phyloP scores from a whole-genome alignment of 2,888 invertebrate genomes.

The Ptychoptera albimana region DNA sequence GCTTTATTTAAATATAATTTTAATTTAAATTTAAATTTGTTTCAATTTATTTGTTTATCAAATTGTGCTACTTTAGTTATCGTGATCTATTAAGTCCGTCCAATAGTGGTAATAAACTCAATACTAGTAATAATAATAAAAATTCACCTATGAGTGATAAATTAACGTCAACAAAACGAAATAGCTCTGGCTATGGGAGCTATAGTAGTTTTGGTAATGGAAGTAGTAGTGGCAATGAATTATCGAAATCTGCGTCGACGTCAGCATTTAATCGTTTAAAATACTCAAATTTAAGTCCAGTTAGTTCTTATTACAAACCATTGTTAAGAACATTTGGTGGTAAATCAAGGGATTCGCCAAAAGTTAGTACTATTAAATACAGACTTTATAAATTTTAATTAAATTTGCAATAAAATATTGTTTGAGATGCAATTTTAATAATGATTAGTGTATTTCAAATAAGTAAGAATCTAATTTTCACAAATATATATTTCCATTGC shows the following conservation, averaged over 20 bases:
- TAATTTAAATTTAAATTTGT: too few species aligned
- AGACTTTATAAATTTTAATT: too few species aligned
- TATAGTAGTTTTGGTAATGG: constrained; percentile 16
- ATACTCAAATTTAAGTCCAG: constrained; percentile 25
- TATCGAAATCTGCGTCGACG: constrained; percentile 18
- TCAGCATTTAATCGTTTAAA: constrained; percentile 28
- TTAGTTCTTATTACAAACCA: constrained; percentile 29
- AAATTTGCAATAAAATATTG: too few species aligned
- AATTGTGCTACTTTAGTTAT: too few species aligned
- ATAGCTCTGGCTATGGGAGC: constrained; percentile 11
- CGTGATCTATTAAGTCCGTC: constrained; percentile 7
- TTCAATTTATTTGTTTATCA: too few species aligned
- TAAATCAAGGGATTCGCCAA: constrained; percentile 20
- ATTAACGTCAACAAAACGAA: constrained; percentile 23
- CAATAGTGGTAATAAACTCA: constrained; percentile 1
- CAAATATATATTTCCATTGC: too few species aligned
- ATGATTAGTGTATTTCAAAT: too few species aligned
- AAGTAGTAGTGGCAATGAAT: neutral
- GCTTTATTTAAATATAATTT: too few species aligned
- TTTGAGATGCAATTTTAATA: too few species aligned
- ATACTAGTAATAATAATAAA: constrained; percentile 3
- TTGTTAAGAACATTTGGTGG: constrained; percentile 23
- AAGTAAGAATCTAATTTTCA: too few species aligned
- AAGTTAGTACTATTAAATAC: constrained; percentile 22
- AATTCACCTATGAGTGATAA: constrained; percentile 13